These are phyloP conservation scores for Mactromeris polynyma DNA, from an alignment of 2,888 invertebrate species.

Conservation along the genomic window DNA sequence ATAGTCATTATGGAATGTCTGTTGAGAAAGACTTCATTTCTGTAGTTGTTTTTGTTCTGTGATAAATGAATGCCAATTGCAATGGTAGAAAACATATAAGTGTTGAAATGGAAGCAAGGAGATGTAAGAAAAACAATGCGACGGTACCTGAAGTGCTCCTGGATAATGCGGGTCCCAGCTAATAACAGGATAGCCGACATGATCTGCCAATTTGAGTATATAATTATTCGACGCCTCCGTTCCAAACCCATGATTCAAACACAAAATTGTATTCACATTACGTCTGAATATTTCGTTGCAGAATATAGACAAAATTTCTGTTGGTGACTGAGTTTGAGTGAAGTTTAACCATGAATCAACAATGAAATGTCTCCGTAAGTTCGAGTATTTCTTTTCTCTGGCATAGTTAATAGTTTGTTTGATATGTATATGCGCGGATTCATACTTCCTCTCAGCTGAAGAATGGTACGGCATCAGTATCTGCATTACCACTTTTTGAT, in stretches of 20 bases:
- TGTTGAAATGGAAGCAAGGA: too few relatives aligned
- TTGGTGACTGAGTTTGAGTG: conserved; percentile 65
- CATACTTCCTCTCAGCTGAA: conserved; percentile 31
- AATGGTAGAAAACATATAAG: too few relatives aligned
- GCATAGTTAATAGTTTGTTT: conserved; percentile 60
- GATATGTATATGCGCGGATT: conserved; percentile 45
- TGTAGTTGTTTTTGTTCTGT: too few relatives aligned
- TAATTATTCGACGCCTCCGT: conserved; percentile 68
- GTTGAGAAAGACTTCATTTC: too few relatives aligned
- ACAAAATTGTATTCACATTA: conserved; percentile 70
- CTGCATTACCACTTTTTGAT: conserved; percentile 60
- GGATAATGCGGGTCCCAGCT: conserved; percentile 77
- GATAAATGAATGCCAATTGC: too few relatives aligned
- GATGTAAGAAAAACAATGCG: too few relatives aligned
- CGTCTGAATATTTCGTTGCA: conserved; percentile 73
- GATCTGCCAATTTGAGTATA: conserved; percentile 70
- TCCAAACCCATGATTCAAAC: conserved; percentile 66
- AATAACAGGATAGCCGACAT: conserved; percentile 74
- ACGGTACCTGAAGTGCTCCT: conserved; percentile 73
- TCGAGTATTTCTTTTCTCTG: conserved; percentile 35
- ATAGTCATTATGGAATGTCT: too few relatives aligned
- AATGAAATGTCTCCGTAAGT: conserved; percentile 54
- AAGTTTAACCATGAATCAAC: conserved; percentile 68
- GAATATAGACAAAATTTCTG: conserved; percentile 71
- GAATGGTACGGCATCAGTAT: conserved; percentile 53